phyloP scores from a whole-genome alignment of 53 echinoderm and acorn worm species.

The Luidia sarsii region DNA sequence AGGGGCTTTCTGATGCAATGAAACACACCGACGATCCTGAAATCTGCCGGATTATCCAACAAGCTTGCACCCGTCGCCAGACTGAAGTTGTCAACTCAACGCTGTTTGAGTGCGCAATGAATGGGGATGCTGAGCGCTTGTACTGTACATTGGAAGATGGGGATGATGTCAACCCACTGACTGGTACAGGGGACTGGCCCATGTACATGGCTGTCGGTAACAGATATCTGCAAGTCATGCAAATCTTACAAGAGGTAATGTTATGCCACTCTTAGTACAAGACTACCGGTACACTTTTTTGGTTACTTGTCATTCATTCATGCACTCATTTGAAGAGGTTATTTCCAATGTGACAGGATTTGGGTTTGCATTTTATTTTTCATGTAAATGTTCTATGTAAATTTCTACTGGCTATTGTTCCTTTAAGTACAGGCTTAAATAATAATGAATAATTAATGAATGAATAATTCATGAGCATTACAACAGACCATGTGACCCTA shows the following conservation, averaged over 20 bases:
- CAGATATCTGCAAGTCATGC: slow-evolving; percentile 75
- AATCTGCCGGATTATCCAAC: slow-evolving; percentile 54
- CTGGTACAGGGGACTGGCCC: slow-evolving; percentile 89
- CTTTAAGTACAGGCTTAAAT: no score
- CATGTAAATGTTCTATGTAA: no score
- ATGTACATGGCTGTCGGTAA: slow-evolving; percentile 91
- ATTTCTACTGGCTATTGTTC: no score
- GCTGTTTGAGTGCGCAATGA: slow-evolving; percentile 92
- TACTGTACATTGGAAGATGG: slow-evolving; percentile 85
- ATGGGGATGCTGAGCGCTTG: slow-evolving; percentile 80
- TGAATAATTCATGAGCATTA: no score
- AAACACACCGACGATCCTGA: slow-evolving; percentile 43
- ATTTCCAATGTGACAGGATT: no score
- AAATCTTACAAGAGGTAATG: slow-evolving; percentile 80
- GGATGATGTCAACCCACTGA: slow-evolving; percentile 90
- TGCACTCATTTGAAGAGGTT: no score
- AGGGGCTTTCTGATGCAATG: slow-evolving; percentile 74
- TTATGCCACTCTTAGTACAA: no score
- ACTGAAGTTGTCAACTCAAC: slow-evolving; percentile 73
- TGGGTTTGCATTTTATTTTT: no score
- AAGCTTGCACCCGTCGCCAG: slow-evolving; percentile 70
- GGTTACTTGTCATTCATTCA: no score
- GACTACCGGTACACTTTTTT: no score
- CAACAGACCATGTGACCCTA: no score
- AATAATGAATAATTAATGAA: no score